These are phyloP conservation scores for Cinara cedri DNA, from an alignment of 2,888 invertebrate genomes.

Conservation along the genomic window DNA sequence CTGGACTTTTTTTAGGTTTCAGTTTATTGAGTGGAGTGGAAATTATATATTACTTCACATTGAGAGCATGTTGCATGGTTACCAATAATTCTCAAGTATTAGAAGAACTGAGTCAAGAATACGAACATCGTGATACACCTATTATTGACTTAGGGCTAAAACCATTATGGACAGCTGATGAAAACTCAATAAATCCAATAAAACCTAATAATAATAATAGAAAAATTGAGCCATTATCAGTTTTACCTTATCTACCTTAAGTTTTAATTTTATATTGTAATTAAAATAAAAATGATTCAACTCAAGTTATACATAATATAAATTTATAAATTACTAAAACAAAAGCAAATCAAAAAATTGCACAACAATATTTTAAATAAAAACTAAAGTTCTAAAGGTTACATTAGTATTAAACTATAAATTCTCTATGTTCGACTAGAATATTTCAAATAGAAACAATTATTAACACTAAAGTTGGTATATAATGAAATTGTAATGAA, in stretches of 20 bases:
- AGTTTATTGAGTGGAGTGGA: conserved; percentile 65
- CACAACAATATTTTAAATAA: conserved; percentile 50
- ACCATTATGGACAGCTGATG: conserved; percentile 60
- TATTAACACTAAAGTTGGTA: conserved; percentile 17
- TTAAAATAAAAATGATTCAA: conserved; percentile 5
- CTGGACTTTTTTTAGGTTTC: conserved; percentile 65
- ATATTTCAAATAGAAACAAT: conserved; percentile 27
- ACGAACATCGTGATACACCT: conserved; percentile 61
- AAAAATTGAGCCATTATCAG: conserved; percentile 20
- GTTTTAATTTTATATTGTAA: neutral
- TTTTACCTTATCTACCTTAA: conserved; percentile 47
- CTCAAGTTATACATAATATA: conserved; percentile 24
- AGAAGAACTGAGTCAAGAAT: conserved; percentile 65
- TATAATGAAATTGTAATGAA: neutral
- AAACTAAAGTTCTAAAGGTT: conserved; percentile 26
- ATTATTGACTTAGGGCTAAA: conserved; percentile 63
- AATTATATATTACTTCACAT: conserved; percentile 63
- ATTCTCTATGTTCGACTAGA: conserved; percentile 50
- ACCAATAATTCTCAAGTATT: conserved; percentile 66
- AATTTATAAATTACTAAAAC: conserved; percentile 32
- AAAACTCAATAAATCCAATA: neutral
- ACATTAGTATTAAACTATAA: too few species aligned
- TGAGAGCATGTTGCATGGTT: conserved; percentile 69
- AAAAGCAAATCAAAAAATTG: conserved; percentile 35
- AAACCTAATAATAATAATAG: neutral